Evolutionary conservation across 2,113 vertebrate genomes (phyloP), one percentile per base, ranked within the genome.

Genomic region (Dipodomys ordii): DNA sequence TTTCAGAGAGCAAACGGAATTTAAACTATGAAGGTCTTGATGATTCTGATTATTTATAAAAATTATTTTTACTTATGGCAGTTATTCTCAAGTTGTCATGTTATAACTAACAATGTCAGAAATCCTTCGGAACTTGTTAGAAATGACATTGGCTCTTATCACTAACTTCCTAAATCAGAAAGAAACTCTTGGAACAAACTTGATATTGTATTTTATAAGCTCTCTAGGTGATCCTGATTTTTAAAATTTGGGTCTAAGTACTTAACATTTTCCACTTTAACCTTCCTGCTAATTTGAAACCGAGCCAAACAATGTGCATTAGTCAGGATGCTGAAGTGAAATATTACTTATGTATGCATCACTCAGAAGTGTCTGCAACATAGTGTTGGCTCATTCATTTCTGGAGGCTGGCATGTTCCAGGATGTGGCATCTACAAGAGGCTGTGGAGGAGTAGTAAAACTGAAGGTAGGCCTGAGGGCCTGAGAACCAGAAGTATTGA

Each of bases 31-130:
- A 87, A 88, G 28, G 28, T 76, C 27, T 65, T 10, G 6, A 30
- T 57, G 6, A 30, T 57, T 76, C 44, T 87, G 62, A 85, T 84
- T 80, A 77, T 88, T 78, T 87, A 67, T n/a, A 72, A 84, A 83
- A 39, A 39, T 6, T 28, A 20, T 49, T 88, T 23, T 88, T 71
- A 57, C 67, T 91, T 83, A 69, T 83, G 72, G 49, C 2, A 28
- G 3, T 64, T 72, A 7, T 90, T 94, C 20, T 83, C 84, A 83
- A 88, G 44, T 18, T 62, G 27, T 83, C 32, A 53, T 68, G 28
- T 9, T 25, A 28, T 44, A 90, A 85, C 13, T 15, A 46, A 15
- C 20, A 49, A n/a, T 6, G 68, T 87, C 44, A 78, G 2, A 32
- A 81, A 84, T 72, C 30, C 62, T 65, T 19, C 32, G 60, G 15